phyloP scores from a whole-genome alignment of 2,797 vertebrate species.

The Emys orbicularis region DNA sequence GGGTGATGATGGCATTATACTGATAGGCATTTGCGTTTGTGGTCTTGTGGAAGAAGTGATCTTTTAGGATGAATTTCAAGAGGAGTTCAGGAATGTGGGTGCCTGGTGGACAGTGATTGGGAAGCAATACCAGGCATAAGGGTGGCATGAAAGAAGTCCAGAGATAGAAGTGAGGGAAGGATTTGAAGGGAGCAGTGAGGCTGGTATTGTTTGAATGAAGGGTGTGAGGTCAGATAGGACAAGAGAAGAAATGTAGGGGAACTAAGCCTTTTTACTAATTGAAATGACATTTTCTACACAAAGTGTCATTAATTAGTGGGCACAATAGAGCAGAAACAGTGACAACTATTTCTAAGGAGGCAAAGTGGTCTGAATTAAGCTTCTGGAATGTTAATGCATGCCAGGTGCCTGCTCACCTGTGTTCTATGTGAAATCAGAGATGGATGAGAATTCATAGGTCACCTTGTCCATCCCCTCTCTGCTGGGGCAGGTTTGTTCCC shows the following conservation, averaged over 20 bases:
- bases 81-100: background rate
- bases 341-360: background rate
- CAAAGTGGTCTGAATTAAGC: background rate
- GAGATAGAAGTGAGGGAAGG: background rate
- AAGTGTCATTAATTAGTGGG: background rate
- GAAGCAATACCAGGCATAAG: background rate
- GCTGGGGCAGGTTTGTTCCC: background rate
- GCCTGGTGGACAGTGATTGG: background rate
- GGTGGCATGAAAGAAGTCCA: background rate
- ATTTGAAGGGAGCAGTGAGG: background rate
- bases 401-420: background rate
- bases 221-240: background rate
- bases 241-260: background rate
- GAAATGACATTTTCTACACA: constrained; percentile 16
- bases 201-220: background rate
- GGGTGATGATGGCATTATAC: background rate
- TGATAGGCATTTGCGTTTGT: background rate
- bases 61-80: background rate
- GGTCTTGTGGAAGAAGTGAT: background rate
- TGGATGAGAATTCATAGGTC: background rate
- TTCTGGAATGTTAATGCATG: background rate
- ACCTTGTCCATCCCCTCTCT: background rate
- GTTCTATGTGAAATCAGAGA: background rate
- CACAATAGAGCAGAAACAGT: background rate
- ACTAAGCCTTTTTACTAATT: background rate